These are phyloP conservation scores for Synchiropus splendidus DNA, from an alignment of 2,113 vertebrate species.

Conservation along the genomic window DNA sequence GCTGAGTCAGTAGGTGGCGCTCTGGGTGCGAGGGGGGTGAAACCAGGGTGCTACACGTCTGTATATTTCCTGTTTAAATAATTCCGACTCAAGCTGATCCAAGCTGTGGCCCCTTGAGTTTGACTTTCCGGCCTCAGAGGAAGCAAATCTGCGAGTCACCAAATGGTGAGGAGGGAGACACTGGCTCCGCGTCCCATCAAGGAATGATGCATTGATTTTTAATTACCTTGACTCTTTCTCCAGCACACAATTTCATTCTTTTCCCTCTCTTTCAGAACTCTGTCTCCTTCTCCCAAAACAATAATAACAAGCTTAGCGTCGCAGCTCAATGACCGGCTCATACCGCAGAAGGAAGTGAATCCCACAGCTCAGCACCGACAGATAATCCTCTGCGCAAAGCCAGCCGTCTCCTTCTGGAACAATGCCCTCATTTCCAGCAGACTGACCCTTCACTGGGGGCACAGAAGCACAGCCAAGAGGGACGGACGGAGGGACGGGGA, in stretches of 20 bases:
- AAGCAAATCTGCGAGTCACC: too few species aligned
- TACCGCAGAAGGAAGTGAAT: slow-evolving; percentile 51
- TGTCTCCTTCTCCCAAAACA: slow-evolving; percentile 46
- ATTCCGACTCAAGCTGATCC: too few species aligned
- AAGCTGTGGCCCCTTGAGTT: too few species aligned
- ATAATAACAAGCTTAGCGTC: slow-evolving; percentile 61
- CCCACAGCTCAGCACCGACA: slow-evolving; percentile 53
- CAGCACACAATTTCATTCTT: slow-evolving; percentile 10
- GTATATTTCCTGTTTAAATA: too few species aligned
- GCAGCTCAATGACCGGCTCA: slow-evolving; percentile 58
- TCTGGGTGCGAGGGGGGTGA: too few species aligned
- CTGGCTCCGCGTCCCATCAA: too few species aligned
- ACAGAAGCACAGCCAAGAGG: slow-evolving; percentile 16
- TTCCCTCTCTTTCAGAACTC: slow-evolving; percentile 13
- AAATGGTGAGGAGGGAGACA: too few species aligned
- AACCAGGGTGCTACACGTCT: too few species aligned
- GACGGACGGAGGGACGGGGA: slow-evolving; percentile 6
- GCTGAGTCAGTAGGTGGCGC: too few species aligned
- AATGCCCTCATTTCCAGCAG: slow-evolving; percentile 57
- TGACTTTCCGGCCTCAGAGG: too few species aligned
- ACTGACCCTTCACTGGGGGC: slow-evolving; percentile 33
- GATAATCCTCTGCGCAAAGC: slow-evolving; percentile 59
- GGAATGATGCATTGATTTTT: too few species aligned
- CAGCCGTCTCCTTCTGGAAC: slow-evolving; percentile 49
- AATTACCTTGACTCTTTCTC: not conserved